Evolutionary conservation across 2,888 invertebrate genomes (phyloP).

Genomic region (Camponotus fellah): DNA sequence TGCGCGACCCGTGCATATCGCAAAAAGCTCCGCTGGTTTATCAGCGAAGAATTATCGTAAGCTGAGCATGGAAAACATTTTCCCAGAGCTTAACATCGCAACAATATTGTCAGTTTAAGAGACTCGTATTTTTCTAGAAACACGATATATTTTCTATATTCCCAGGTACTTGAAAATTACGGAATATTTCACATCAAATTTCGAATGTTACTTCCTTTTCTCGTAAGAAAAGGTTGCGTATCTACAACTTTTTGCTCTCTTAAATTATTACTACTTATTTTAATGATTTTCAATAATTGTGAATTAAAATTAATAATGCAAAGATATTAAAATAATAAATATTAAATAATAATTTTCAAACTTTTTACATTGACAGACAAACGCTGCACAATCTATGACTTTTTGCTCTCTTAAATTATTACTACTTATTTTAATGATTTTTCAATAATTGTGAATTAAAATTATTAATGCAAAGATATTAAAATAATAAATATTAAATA

Average conservation of each 20-base stretch:
- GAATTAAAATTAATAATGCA: neutral
- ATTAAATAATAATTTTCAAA: conserved; percentile 1
- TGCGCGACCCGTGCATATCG: conserved; percentile 56
- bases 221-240: neutral
- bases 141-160: neutral
- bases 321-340: neutral
- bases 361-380: neutral
- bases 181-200: too few relatives aligned
- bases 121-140: neutral
- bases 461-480: neutral
- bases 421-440: neutral
- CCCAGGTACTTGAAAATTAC: neutral
- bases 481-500: neutral
- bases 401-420: neutral
- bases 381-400: neutral
- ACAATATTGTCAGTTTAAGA: conserved; percentile 5
- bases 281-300: neutral
- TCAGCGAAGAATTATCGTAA: conserved; percentile 31
- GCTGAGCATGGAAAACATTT: neutral
- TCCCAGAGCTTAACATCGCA: neutral
- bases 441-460: neutral
- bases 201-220: neutral
- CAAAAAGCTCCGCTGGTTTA: conserved; percentile 43
- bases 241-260: neutral
- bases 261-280: neutral